Evolutionary conservation across 2,797 vertebrate species (phyloP).

Genomic region (Poeciliopsis presidionis): DNA sequence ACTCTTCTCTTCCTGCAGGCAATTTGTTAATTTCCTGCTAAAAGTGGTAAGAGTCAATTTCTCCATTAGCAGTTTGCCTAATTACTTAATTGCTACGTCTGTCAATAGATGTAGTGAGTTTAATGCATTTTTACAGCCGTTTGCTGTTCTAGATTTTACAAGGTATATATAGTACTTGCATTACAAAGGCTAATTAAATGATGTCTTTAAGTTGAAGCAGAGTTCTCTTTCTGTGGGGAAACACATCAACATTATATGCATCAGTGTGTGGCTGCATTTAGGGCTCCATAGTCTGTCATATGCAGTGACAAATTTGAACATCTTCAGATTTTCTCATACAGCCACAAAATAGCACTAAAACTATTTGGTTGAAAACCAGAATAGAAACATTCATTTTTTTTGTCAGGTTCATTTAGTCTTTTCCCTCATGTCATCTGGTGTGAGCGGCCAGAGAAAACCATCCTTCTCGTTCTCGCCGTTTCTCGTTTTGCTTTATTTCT

Average conservation of each 20-base stretch:
- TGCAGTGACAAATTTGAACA: neutral
- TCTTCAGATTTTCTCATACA: neutral
- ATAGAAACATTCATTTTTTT: no score
- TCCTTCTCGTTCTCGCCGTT: no score
- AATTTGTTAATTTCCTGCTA: conserved; percentile 29
- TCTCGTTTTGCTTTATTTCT: no score
- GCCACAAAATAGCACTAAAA: neutral
- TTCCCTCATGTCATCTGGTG: no score
- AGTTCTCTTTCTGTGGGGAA: neutral
- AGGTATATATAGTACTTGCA: neutral
- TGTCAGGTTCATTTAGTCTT: no score
- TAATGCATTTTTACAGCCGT: conserved; percentile 20
- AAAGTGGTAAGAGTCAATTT: conserved; percentile 24
- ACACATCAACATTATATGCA: neutral
- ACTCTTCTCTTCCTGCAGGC: conserved; percentile 13
- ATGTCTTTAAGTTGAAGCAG: conserved; percentile 32
- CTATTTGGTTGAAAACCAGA: no score
- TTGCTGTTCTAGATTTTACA: conserved; percentile 15
- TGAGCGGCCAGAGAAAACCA: no score
- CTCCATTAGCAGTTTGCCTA: conserved; percentile 25
- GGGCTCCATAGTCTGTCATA: neutral
- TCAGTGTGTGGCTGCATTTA: neutral
- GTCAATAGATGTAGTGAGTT: conserved; percentile 36
- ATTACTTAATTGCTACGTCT: conserved; percentile 37
- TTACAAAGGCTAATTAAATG: conserved; percentile 22